These are phyloP conservation scores for Adelges cooleyi DNA, from an alignment of 1,140 invertebrate species.

Conservation along the genomic window DNA sequence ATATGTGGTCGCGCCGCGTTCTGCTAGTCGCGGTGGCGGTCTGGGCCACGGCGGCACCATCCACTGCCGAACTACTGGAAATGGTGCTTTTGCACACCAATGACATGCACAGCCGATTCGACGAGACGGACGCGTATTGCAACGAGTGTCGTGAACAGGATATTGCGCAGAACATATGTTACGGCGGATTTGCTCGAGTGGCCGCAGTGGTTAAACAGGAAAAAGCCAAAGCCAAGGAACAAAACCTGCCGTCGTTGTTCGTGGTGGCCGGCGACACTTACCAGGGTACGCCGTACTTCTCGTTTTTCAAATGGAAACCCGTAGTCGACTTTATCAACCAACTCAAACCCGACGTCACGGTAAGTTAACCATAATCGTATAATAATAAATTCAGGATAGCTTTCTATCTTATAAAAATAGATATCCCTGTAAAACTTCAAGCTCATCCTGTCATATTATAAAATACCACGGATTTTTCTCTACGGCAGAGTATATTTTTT, in stretches of 20 bases:
- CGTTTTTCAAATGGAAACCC: constrained; percentile 62
- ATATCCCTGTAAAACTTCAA: too few species aligned
- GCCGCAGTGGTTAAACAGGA: constrained; percentile 50
- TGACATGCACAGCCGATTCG: constrained; percentile 78
- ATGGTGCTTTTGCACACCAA: constrained; percentile 66
- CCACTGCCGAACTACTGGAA: neutral
- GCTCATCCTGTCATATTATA: too few species aligned
- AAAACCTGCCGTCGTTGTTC: constrained; percentile 50
- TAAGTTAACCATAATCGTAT: too few species aligned
- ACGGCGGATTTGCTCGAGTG: constrained; percentile 65
- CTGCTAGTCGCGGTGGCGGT: neutral
- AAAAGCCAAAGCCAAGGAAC: constrained; percentile 41
- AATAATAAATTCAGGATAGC: too few species aligned
- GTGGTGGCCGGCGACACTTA: constrained; percentile 83
- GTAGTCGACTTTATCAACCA: constrained; percentile 64
- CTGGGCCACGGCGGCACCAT: neutral
- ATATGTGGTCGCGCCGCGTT: neutral
- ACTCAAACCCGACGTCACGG: constrained; percentile 67
- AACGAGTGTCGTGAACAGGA: constrained; percentile 29
- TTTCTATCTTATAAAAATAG: too few species aligned
- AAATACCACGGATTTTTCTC: too few species aligned
- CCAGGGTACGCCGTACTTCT: constrained; percentile 75
- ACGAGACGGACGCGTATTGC: constrained; percentile 46
- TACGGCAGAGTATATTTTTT: too few species aligned
- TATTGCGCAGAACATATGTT: constrained; percentile 12